Evolutionary conservation across 2,113 vertebrate species (phyloP).

Genomic region (Bufo gargarizans): DNA sequence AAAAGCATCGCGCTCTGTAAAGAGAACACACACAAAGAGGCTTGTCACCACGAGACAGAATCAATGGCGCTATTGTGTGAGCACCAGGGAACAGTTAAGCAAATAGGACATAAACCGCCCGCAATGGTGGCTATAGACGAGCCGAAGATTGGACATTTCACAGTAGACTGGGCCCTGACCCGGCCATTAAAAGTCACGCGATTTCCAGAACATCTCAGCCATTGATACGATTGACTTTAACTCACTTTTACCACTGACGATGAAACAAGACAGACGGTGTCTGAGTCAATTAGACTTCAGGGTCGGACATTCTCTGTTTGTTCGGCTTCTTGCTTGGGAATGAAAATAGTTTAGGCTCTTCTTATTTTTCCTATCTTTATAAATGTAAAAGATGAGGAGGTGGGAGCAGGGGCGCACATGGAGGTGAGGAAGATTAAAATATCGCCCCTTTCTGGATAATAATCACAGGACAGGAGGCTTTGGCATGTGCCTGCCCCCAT

Average conservation of each 20-base stretch:
- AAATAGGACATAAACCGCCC: slow-evolving; percentile 24
- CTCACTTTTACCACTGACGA: slow-evolving; percentile 25
- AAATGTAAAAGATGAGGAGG: not conserved
- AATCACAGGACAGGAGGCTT: too few relatives aligned
- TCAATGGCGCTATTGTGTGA: slow-evolving; percentile 27
- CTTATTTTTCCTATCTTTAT: not conserved
- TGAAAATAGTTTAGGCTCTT: not conserved
- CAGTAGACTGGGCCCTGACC: slow-evolving; percentile 45
- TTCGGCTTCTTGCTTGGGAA: not conserved
- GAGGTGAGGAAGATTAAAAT: too few relatives aligned
- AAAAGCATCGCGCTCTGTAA: not conserved
- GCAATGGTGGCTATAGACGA: not conserved
- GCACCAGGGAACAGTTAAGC: not conserved
- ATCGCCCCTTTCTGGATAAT: too few relatives aligned
- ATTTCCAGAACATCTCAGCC: slow-evolving; percentile 21
- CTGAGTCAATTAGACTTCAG: slow-evolving; percentile 13
- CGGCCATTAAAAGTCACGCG: slow-evolving; percentile 9
- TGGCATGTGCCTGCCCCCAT: too few relatives aligned
- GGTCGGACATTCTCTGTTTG: not conserved
- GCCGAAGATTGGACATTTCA: slow-evolving; percentile 35
- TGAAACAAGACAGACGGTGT: slow-evolving; percentile 24
- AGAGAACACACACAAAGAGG: slow-evolving; percentile 7
- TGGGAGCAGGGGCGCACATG: not conserved
- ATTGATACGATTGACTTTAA: slow-evolving; percentile 40
- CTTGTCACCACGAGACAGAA: slow-evolving; percentile 25